Percentiles rank a stretch among this genome's conserved stretches.
phyloP scores from a whole-genome alignment of 2,797 vertebrate genomes.

The Periparus ater region DNA sequence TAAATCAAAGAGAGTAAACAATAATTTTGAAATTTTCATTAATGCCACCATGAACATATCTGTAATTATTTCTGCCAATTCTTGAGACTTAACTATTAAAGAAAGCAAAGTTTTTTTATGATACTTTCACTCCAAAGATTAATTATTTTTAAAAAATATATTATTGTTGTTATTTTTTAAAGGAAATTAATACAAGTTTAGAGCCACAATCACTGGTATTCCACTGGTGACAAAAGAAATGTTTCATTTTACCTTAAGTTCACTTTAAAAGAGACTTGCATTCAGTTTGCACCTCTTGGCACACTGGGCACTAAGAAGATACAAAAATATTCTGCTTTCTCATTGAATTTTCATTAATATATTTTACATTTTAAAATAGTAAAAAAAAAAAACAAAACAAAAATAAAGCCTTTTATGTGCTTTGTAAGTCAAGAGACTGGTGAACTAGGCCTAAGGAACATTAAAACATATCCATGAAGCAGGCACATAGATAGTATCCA shows the following conservation, averaged over 20 bases:
- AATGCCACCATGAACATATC: background rate
- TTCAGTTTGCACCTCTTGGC: background rate
- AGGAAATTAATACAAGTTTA: background rate
- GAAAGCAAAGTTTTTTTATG: background rate
- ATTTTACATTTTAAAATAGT: background rate
- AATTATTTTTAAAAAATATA: background rate
- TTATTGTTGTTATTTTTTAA: background rate
- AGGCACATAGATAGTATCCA: background rate
- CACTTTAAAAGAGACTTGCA: background rate
- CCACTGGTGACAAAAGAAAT: background rate
- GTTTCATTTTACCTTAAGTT: background rate
- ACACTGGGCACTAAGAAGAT: background rate
- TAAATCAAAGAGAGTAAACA: background rate
- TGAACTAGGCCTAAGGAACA: background rate
- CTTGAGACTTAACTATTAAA: background rate
- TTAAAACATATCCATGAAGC: background rate
- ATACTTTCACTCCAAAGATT: background rate
- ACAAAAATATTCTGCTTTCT: background rate
- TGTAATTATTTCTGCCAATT: background rate
- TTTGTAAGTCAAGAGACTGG: background rate
- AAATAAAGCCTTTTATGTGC: background rate
- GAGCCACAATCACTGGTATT: background rate
- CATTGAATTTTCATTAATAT: background rate
- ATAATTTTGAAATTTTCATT: background rate
- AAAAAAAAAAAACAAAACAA: too few species aligned